Conservation (phyloP, 2,113 vertebrate genomes). For the Nanorana parkeri region DNA sequence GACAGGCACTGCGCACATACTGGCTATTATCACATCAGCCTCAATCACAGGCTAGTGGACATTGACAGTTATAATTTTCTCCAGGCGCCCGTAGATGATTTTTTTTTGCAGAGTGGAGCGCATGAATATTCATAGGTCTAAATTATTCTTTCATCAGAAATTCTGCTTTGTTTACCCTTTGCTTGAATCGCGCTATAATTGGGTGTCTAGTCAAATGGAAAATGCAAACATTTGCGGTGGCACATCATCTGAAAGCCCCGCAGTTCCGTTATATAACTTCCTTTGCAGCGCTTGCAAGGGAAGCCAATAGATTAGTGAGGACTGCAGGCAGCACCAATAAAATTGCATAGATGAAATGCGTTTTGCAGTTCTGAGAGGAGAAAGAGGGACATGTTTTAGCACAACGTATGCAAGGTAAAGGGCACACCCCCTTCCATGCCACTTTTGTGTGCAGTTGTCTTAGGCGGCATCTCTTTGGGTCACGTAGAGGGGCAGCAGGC, state of each 20-base stretch:
- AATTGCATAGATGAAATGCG: too few relatives aligned
- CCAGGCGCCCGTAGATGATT: neutral
- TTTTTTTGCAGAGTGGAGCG: neutral
- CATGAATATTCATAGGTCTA: conserved; percentile 42
- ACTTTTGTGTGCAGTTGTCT: too few relatives aligned
- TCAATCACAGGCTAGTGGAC: conserved; percentile 41
- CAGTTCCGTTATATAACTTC: too few relatives aligned
- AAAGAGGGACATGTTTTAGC: too few relatives aligned
- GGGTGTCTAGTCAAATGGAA: conserved; percentile 30
- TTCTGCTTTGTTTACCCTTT: conserved; percentile 29
- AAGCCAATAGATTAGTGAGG: too few relatives aligned
- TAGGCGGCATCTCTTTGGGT: too few relatives aligned
- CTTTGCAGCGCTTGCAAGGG: too few relatives aligned
- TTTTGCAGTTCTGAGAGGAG: too few relatives aligned
- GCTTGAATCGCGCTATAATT: conserved; percentile 32
- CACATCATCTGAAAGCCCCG: neutral
- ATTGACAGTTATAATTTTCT: conserved; percentile 28
- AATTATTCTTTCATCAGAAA: conserved; percentile 39
- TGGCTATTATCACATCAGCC: conserved; percentile 22
- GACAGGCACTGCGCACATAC: neutral
- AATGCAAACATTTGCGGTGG: conserved; percentile 1
- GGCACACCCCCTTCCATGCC: too few relatives aligned
- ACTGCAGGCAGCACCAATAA: too few relatives aligned
- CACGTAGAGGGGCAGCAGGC: too few relatives aligned
- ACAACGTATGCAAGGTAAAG: too few relatives aligned